Evolutionary conservation across 1,140 invertebrate genomes (phyloP), one percentile per base, ranked within the genome.

Genomic region (Drosophila insularis): DNA sequence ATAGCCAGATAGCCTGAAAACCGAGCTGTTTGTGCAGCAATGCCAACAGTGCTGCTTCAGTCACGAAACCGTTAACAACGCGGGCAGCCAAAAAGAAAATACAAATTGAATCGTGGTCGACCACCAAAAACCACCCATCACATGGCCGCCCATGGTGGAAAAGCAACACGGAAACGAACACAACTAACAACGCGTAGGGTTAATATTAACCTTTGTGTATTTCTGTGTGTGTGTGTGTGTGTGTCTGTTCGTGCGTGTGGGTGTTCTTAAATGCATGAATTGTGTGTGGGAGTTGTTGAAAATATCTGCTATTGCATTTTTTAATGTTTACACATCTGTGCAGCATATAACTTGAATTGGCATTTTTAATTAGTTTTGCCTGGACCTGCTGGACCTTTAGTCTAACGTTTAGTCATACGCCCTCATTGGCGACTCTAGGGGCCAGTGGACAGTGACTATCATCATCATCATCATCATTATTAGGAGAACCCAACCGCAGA

Each of bases 41-140:
- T 74, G 72, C 54, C 80, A 72, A 77, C 84, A 87, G 82, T 87
- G 76, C 80, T 80, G 63, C 81, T 79, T 77, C 65, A 87, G 80
- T 76, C 82, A 86, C 80, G 84, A 77, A 77, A 80, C 73, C 84
- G 82, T 87, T 70, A 59, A 77, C 76, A 89, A 64, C 80, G 66
- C 84, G 80, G 72, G 65, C 69, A 50, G 66, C 79, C 65, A 63
- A 59, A 73, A 66, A 63, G 46, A 59, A 75, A 59, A 63, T 32
- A 71, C 39, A 46, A 61, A 14, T 55, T 14, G 35, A 43, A 61
- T 61, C 55, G 70, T 71, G 63, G 46, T 50, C 40, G 63, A 43
- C 54, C 65, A 59, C 65, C 43, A 54, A 27, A 27, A 27, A 27
- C 27, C 27, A 43, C 43, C 76, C 77, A 69, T 55, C 40, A 64